Base-by-base conservation (phyloP, 2,797 vertebrate species). In the Urocyon cinereoargenteus region DNA sequence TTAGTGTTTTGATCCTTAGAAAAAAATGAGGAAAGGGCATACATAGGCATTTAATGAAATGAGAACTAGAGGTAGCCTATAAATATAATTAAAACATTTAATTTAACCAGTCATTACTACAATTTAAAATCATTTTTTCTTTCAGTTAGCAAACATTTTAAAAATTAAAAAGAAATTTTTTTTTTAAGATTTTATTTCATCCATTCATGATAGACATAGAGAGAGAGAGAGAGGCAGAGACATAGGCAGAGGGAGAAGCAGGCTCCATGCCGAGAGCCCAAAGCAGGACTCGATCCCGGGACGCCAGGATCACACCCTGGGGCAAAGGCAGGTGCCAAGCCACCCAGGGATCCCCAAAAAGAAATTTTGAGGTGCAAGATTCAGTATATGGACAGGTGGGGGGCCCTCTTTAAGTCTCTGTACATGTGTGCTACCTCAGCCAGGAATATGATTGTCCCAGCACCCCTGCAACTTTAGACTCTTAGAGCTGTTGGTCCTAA, bases 111-210 rank as follows among this genome's bases (percentile, higher is more conserved):
- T 62, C 78, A 53, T 26, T 18, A 55, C 26, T 78, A 73, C 22
- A 90, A 36, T 66, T 90, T 90, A 94, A 87, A 83, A 26, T 91
- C 59, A 62, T 72, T 79, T 87, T 59, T 57, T 79, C 34, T 79
- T 86, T 66, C 5, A 91, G 15, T 66, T 73, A 72, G 21, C 40
- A 90, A n/a, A 34, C 31, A 91, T 87, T 93, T 94, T 72, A 83
- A 78, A 95, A 90, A 77, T 40, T 78, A 88, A 85, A 91, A 88
- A 83, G 62, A 66, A 86, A 68, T 86, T 75, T 6, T 84, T 40
- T 40, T 45, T 45, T 45, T 45, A 45, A 45, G 40, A 45, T 45
- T 45, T 45, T 45, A 45, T 45, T 45, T 45, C 40, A 45, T 45
- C 40, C 40, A 45, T 45, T 45, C 40, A 45, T 45, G 40, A 45